phyloP scores from a whole-genome alignment of 2,888 invertebrate species.

The Epinotia nisella region DNA sequence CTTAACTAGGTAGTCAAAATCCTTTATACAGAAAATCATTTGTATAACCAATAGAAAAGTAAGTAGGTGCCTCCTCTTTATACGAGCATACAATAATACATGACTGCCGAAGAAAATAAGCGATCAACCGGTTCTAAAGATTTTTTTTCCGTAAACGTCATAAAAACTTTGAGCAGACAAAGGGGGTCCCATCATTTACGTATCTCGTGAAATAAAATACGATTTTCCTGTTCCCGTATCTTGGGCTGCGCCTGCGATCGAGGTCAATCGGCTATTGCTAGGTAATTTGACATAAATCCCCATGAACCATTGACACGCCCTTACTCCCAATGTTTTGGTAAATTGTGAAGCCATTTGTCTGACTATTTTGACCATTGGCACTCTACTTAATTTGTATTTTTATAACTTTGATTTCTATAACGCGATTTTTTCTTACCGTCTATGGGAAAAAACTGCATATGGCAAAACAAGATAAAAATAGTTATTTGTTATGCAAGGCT shows the following conservation, averaged over 20 bases:
- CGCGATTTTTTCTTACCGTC: too few species aligned
- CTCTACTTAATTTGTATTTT: background rate
- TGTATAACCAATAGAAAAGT: background rate
- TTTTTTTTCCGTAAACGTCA: background rate
- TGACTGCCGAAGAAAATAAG: background rate
- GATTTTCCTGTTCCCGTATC: conserved; percentile 39
- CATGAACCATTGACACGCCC: conserved; percentile 70
- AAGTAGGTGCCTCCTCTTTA: background rate
- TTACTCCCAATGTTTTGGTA: conserved; percentile 65
- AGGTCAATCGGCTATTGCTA: conserved; percentile 71
- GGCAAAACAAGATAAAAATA: too few species aligned
- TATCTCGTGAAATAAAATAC: conserved; percentile 14
- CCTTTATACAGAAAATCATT: too few species aligned
- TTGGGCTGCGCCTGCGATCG: conserved; percentile 55
- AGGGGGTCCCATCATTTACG: background rate
- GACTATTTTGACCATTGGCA: conserved; percentile 9
- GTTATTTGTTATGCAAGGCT: too few species aligned
- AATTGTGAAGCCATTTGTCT: conserved; percentile 42
- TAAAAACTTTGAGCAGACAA: background rate
- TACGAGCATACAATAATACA: background rate
- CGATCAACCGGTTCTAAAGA: background rate
- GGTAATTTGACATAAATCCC: conserved; percentile 78
- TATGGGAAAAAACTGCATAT: too few species aligned
- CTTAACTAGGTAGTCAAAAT: background rate
- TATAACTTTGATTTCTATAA: too few species aligned